phyloP scores from a whole-genome alignment of 1,140 invertebrate species.

The Akabosia matsudoensis region DNA sequence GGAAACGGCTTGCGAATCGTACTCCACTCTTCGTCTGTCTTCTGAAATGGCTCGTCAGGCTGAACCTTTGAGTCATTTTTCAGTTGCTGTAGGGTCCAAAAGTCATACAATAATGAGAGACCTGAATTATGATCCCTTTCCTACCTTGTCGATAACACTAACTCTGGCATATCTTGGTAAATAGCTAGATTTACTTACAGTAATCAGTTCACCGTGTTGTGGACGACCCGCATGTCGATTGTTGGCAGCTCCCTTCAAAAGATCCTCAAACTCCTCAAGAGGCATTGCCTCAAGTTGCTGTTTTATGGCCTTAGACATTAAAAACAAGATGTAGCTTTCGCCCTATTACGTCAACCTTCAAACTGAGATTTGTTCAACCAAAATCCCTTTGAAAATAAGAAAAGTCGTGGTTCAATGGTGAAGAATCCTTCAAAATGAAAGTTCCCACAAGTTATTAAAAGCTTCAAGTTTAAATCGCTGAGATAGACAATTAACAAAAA shows the following conservation, averaged over 20 bases:
- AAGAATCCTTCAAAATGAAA: no score
- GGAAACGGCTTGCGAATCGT: background rate
- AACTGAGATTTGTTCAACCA: no score
- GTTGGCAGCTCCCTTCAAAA: background rate
- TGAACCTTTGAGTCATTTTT: slow-evolving; percentile 1
- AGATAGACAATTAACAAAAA: no score
- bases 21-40: background rate
- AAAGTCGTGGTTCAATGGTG: background rate
- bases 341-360: no score
- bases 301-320: background rate
- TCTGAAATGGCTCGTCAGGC: slow-evolving; percentile 10
- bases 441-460: no score
- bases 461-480: no score
- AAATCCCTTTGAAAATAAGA: no score
- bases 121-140: no score
- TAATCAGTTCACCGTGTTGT: background rate
- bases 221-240: background rate
- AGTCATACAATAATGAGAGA: no score
- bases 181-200: slow-evolving; percentile 2
- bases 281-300: slow-evolving; percentile 18
- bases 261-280: slow-evolving; percentile 18
- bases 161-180: background rate
- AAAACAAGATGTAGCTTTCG: background rate
- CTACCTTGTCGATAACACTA: no score
- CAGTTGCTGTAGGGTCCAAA: background rate